Conservation (phyloP, 2,888 invertebrate genomes). For the Phragmatobia fuliginosa region DNA sequence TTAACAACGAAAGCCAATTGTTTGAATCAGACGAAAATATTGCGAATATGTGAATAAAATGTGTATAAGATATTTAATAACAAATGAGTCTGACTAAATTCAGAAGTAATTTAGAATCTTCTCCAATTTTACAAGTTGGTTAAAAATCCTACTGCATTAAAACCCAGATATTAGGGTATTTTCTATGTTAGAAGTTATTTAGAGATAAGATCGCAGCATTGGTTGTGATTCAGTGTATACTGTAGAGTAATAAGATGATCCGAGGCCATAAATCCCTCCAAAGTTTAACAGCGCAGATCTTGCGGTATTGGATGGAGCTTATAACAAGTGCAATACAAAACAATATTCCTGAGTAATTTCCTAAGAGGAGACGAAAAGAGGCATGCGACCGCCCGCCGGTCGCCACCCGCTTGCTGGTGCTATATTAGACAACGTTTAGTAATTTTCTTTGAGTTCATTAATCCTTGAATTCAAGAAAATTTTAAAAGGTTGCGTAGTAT, state of each 20-base stretch:
- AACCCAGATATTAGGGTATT: background rate
- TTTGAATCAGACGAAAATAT: slow-evolving; percentile 10
- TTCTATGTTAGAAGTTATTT: background rate
- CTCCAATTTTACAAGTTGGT: too few relatives aligned
- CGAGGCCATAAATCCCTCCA: slow-evolving; percentile 54
- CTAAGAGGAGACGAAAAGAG: slow-evolving; percentile 49
- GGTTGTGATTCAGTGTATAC: slow-evolving; percentile 39
- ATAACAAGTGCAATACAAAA: slow-evolving; percentile 70
- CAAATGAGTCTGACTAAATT: too few relatives aligned
- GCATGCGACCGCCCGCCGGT: slow-evolving; percentile 34
- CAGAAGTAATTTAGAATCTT: too few relatives aligned
- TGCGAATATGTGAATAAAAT: too few relatives aligned
- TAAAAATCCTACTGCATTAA: too few relatives aligned
- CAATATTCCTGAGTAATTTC: slow-evolving; percentile 70
- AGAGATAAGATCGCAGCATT: slow-evolving; percentile 27
- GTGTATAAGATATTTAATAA: too few relatives aligned
- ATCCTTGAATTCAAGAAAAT: slow-evolving; percentile 23
- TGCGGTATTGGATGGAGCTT: slow-evolving; percentile 34
- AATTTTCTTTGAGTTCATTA: slow-evolving; percentile 52
- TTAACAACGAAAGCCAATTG: slow-evolving; percentile 14
- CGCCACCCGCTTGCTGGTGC: slow-evolving; percentile 44
- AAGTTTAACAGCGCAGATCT: slow-evolving; percentile 47
- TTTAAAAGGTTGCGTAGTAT: background rate
- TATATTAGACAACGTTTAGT: slow-evolving; percentile 54
- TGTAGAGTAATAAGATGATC: slow-evolving; percentile 51